Conservation (phyloP, 2,888 invertebrate genomes). For the Nephrocerus scutellatus region DNA sequence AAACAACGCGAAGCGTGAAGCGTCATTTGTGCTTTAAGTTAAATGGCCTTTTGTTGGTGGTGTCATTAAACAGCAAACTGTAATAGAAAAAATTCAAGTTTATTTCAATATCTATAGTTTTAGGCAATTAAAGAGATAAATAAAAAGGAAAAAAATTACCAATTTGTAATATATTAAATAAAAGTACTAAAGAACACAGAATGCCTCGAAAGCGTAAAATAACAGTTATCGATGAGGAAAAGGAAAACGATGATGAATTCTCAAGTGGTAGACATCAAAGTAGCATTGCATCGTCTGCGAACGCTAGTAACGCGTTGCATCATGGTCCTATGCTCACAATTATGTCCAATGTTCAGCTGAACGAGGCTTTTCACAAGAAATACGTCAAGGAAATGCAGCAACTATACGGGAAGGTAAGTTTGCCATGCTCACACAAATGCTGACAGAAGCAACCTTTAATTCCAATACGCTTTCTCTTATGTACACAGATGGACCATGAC, state of each 20-base stretch:
- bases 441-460: slow-evolving; percentile 3
- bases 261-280: not conserved
- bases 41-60: no score
- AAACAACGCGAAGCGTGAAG: no score
- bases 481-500: slow-evolving; percentile 51
- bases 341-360: slow-evolving; percentile 59
- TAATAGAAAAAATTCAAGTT: no score
- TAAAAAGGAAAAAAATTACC: no score
- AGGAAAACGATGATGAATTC: slow-evolving; percentile 27
- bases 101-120: no score
- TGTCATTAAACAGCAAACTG: no score
- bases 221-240: slow-evolving; percentile 28
- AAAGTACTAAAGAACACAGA: slow-evolving; percentile 10
- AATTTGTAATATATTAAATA: no score
- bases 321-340: slow-evolving; percentile 45
- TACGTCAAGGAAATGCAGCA: slow-evolving; percentile 57
- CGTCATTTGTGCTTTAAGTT: no score
- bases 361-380: slow-evolving; percentile 59
- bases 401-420: slow-evolving; percentile 56
- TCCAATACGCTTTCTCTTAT: slow-evolving; percentile 14
- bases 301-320: slow-evolving; percentile 20
- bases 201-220: slow-evolving; percentile 35
- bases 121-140: no score
- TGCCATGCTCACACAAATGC: not conserved
- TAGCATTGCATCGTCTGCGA: not conserved